Evolutionary conservation across 2,113 vertebrate genomes (phyloP).

Genomic region (Elephas maximus): DNA sequence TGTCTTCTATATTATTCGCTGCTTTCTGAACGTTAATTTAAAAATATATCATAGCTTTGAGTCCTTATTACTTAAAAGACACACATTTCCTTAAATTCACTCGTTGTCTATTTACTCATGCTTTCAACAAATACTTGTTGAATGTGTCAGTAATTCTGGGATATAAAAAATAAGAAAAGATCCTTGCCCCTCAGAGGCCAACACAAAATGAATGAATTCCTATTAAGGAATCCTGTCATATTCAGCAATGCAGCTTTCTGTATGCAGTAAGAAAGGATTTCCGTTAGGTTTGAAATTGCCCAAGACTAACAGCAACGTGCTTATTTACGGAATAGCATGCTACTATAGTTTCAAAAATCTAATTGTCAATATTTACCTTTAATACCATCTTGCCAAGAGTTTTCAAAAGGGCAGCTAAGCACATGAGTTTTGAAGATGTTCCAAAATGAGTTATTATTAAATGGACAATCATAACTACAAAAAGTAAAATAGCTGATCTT

Average conservation of each 20-base stretch:
- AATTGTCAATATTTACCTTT: constrained; percentile 73
- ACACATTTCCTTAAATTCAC: constrained; percentile 40
- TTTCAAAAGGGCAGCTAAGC: constrained; percentile 68
- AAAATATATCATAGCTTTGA: not conserved
- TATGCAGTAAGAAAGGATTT: constrained; percentile 50
- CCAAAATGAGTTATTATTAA: constrained; percentile 70
- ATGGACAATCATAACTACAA: constrained; percentile 59
- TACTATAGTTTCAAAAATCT: constrained; percentile 52
- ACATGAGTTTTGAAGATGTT: constrained; percentile 75
- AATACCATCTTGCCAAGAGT: constrained; percentile 67
- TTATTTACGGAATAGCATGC: constrained; percentile 47
- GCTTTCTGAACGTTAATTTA: not conserved
- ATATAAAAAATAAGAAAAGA: constrained; percentile 52
- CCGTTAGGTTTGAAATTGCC: constrained; percentile 49
- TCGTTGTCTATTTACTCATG: constrained; percentile 17
- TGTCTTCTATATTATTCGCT: constrained; percentile 9
- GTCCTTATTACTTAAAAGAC: constrained; percentile 33
- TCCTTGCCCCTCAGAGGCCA: not conserved
- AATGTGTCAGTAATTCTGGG: constrained; percentile 17
- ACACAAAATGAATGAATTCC: not conserved
- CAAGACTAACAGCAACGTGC: constrained; percentile 44
- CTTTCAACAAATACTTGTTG: constrained; percentile 47
- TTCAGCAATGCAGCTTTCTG: not conserved
- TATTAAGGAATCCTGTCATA: constrained; percentile 43
- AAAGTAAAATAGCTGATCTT: constrained; percentile 65